phyloP scores from a whole-genome alignment of 1,140 invertebrate genomes.

The Trachymyrmex septentrionalis region DNA sequence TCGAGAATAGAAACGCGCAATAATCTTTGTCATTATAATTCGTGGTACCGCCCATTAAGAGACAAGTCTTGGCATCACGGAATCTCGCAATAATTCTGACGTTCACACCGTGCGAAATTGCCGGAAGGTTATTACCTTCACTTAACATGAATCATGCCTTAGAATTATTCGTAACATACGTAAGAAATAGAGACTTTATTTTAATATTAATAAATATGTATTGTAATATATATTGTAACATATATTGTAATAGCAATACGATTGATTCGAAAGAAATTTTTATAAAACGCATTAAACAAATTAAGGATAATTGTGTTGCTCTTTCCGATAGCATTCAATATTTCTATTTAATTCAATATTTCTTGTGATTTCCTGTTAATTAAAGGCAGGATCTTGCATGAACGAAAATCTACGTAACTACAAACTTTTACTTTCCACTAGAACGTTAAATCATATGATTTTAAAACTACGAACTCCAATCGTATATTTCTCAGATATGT shows the following conservation, averaged over 20 bases:
- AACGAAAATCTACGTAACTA: constrained; percentile 5
- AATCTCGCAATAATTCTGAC: constrained; percentile 55
- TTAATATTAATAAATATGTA: neutral
- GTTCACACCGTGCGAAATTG: constrained; percentile 36
- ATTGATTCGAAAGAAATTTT: neutral
- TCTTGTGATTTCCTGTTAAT: neutral
- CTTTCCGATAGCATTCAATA: neutral
- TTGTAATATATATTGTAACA: neutral
- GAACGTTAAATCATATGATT: constrained; percentile 21
- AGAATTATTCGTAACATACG: constrained; percentile 32
- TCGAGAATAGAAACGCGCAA: constrained; percentile 42
- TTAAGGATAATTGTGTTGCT: neutral
- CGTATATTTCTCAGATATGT: constrained; percentile 32
- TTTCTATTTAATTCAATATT: constrained; percentile 1
- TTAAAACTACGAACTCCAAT: constrained; percentile 31
- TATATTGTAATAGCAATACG: neutral
- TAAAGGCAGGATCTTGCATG: neutral
- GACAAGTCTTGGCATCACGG: constrained; percentile 9
- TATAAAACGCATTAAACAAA: neutral
- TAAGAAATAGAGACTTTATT: neutral
- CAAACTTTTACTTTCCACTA: neutral
- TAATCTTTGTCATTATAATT: constrained; percentile 44
- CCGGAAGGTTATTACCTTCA: constrained; percentile 67
- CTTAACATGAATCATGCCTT: constrained; percentile 52
- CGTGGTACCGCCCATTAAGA: constrained; percentile 33